These are phyloP conservation scores for Indicator maculatus DNA, from an alignment of 2,113 vertebrate species.

Conservation along the genomic window DNA sequence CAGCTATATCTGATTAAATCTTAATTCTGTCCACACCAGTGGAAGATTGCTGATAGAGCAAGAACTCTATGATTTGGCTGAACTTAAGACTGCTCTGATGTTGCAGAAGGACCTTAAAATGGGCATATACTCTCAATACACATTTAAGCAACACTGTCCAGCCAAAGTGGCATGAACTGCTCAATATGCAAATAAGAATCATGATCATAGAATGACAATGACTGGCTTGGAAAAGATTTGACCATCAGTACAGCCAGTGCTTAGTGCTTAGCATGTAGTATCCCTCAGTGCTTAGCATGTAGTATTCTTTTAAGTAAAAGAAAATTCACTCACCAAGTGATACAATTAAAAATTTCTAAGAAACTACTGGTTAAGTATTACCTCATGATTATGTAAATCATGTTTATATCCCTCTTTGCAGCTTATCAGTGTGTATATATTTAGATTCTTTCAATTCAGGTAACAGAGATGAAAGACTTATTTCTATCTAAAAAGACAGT, in stretches of 20 bases:
- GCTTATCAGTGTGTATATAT: slow-evolving; percentile 5
- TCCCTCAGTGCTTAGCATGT: slow-evolving; percentile 21
- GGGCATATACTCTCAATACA: background rate
- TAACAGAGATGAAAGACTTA: slow-evolving; percentile 38
- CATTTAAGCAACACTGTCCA: background rate
- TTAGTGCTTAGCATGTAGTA: background rate
- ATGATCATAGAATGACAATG: background rate
- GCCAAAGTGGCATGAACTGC: background rate
- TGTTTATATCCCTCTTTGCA: slow-evolving; percentile 40
- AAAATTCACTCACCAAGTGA: slow-evolving; percentile 65
- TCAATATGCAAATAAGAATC: background rate
- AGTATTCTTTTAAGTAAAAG: slow-evolving; percentile 51
- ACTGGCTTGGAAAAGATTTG: slow-evolving; percentile 33
- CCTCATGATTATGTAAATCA: slow-evolving; percentile 65
- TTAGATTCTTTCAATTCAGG: slow-evolving; percentile 46
- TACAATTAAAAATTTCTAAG: slow-evolving; percentile 63
- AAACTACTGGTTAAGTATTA: slow-evolving; percentile 71
- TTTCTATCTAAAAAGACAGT: slow-evolving; percentile 55
- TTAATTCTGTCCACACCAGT: background rate
- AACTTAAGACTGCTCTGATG: background rate
- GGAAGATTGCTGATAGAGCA: background rate
- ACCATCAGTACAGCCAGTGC: background rate
- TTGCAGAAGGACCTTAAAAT: background rate
- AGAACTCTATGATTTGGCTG: background rate
- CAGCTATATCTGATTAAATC: background rate